Evolutionary conservation across 2,113 vertebrate genomes (phyloP), one percentile per base, ranked within the genome.

Genomic region (Trogon surrucura): DNA sequence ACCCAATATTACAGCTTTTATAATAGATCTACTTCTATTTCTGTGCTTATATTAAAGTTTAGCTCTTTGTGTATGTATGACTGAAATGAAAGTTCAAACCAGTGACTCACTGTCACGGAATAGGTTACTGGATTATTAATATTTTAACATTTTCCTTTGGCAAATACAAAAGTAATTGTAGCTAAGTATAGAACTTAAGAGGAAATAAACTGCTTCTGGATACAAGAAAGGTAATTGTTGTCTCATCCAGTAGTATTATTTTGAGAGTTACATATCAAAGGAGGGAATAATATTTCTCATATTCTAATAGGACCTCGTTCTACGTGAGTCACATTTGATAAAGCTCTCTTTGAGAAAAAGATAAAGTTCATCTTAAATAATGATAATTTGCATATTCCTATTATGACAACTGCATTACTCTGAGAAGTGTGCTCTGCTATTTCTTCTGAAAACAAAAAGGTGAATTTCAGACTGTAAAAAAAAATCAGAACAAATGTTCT

Each of bases 101-200:
- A 80, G 91, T 95, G 95, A 97, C 85, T 98, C 81, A 96, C 75
- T 97, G 92, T 83, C 96, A 92, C 85, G 29, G 93, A 97, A 97
- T 96, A 98, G 96, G 96, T 97, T 97, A 97, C 96, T 95, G 72
- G 88, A 69, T 97, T 98, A 98, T 98, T 98, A 98, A 97, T 97
- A 97, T 97, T 98, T 97, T 97, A 97, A 94, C 91, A 89, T 97
- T 98, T 97, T 96, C 95, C 92, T 95, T 93, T 93, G 91, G 92
- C 94, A 98, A 98, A 97, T 97, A 96, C 91, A 91, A 94, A 97
- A 97, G 94, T 58, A 93, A 88, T 91, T 96, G 81, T 75, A 72
- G 70, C 91, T 94, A 97, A 96, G 53, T 78, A 91, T 74, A 95
- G 86, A 45, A 81, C 30, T 89, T n/a, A 12, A 17, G 14, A 48